Base-by-base conservation (phyloP, 2,888 invertebrate species). In the Archaeoteleia sp. region DNA sequence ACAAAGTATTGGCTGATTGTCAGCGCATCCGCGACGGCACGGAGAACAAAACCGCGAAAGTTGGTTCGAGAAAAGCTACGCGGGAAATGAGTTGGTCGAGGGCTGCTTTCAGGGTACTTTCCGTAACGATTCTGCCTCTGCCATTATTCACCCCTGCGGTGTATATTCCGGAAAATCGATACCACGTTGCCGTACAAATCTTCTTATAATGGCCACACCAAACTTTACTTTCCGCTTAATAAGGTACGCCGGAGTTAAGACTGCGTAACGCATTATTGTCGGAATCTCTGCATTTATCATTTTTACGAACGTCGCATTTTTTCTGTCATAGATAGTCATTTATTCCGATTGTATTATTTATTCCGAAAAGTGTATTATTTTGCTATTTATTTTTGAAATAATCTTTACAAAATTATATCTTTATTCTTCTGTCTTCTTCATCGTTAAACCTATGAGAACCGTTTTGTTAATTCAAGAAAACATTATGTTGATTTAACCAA, bases 81-180 rank as follows among this genome's bases (percentile, higher is more conserved):
- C 46, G 60, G 45, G 30, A 58, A 66, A 66, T 42, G 46, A 63
- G 65, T 51, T n/a, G 40, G 51, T 45, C 49, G 46, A 35, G 53
- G 42, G 42, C 20, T 46, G 54, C 32, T 57, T 54, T 63, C 55
- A 45, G 55, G 53, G 46, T 68, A 70, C 66, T n/a, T 72, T 70
- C 57, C 62, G 60, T 63, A 55, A 49, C 53, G 53, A 48, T 67
- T 60, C 60, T 58, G 55, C 57, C 57, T 61, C 53, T 67, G 66
- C 61, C 70, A 68, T 73, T 70, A 70, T 70, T 67, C 71, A 67
- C 60, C 51, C 57, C 45, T 46, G 12, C 53, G 30, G 46, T 61
- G 67, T 70, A 60, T 66, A 69, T 67, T 63, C 70, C 13, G 45
- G 60, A 68, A 61, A 63, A 74, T 74, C 74, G 65, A 74, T 74